Conservation (phyloP, 2,113 vertebrate species). For the Guaruba guarouba region DNA sequence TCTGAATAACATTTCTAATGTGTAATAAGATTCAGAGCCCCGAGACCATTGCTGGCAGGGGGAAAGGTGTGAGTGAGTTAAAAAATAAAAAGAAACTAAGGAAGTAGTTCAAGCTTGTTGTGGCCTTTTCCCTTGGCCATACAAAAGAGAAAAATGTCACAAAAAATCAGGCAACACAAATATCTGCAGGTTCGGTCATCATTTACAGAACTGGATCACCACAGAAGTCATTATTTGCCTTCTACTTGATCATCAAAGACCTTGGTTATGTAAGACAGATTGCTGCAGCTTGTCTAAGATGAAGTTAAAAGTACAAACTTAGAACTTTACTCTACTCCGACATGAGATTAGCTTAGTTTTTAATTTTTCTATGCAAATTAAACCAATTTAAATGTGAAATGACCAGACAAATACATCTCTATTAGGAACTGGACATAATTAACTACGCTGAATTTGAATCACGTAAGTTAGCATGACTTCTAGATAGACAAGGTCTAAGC, state of each 20-base stretch:
- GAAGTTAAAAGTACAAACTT: neutral
- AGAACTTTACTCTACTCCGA: neutral
- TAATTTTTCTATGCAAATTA: conserved; percentile 25
- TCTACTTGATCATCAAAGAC: neutral
- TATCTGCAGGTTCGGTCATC: neutral
- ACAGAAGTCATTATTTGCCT: neutral
- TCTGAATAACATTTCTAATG: neutral
- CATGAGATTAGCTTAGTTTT: neutral
- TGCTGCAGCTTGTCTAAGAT: neutral
- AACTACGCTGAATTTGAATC: neutral
- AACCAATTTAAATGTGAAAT: conserved; percentile 7
- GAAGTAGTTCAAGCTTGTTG: neutral
- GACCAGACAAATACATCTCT: neutral
- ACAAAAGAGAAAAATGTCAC: neutral
- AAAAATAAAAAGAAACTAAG: neutral
- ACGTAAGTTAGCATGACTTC: neutral
- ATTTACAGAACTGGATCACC: neutral
- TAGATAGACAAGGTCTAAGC: neutral
- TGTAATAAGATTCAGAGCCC: neutral
- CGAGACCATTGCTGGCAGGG: neutral
- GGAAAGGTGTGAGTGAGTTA: neutral
- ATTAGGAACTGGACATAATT: conserved; percentile 20
- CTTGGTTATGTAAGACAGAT: neutral
- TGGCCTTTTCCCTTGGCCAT: neutral
- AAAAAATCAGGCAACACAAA: neutral